Conservation (phyloP, 1,140 invertebrate genomes). For the Probaryconus sp. region DNA sequence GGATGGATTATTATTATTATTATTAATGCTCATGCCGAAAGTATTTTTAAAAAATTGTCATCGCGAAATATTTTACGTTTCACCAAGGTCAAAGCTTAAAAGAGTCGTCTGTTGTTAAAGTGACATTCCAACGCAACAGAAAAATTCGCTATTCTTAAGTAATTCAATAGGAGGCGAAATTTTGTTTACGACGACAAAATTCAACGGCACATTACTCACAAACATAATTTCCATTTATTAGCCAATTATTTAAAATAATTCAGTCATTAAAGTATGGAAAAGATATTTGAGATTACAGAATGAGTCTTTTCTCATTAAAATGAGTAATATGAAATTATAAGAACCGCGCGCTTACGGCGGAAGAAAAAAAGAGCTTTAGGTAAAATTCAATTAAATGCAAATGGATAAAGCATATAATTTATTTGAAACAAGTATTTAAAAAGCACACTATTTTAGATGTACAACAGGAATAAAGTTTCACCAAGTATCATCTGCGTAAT, state of each 20-base stretch:
- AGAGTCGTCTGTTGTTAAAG: no score
- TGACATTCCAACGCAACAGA: no score
- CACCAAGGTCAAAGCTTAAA: no score
- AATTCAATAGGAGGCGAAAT: no score
- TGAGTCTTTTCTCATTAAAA: slow-evolving; percentile 30
- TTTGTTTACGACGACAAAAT: no score
- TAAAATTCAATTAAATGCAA: slow-evolving; percentile 57
- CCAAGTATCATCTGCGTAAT: slow-evolving; percentile 40
- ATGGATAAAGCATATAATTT: slow-evolving; percentile 52
- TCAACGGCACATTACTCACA: no score
- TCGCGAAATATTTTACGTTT: no score
- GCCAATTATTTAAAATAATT: slow-evolving; percentile 46
- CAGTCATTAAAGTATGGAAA: slow-evolving; percentile 19
- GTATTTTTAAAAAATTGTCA: no score
- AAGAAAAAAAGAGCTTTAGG: slow-evolving; percentile 14
- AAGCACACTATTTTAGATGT: slow-evolving; percentile 47
- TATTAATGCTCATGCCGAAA: no score
- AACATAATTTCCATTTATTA: slow-evolving; percentile 40
- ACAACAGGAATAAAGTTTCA: slow-evolving; percentile 41
- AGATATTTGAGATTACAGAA: slow-evolving; percentile 4
- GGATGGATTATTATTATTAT: no score
- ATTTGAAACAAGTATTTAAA: slow-evolving; percentile 52
- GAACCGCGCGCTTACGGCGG: not conserved
- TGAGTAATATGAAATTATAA: slow-evolving; percentile 34
- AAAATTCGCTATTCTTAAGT: no score